A percentile compares a stretch with the other conserved stretches of the same genome.
phyloP scores from a whole-genome alignment of 2,888 invertebrate species.

The Drosophila colorata region DNA sequence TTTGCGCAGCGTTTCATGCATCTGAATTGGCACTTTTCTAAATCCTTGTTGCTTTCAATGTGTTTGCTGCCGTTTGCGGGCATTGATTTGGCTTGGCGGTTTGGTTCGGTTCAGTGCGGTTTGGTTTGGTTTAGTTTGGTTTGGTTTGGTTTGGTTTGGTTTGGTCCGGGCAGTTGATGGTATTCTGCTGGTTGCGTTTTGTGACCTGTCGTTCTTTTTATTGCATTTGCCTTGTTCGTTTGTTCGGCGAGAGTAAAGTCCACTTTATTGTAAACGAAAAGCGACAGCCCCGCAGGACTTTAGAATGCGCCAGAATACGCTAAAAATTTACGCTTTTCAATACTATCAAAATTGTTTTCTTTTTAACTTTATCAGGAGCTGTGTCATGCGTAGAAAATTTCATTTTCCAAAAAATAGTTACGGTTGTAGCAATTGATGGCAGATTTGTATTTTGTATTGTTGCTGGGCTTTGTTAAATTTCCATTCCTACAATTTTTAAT shows the following conservation, averaged over 20 bases:
- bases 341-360: background rate
- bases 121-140: constrained; percentile 30
- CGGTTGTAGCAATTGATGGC: too few relatives aligned
- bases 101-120: constrained; percentile 30
- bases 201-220: constrained; percentile 42
- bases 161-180: constrained; percentile 33
- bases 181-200: constrained; percentile 38
- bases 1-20: constrained; percentile 3
- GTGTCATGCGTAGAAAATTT: background rate
- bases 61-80: constrained; percentile 53
- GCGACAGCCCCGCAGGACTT: constrained; percentile 1
- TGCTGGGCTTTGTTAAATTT: too few relatives aligned
- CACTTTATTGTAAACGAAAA: constrained; percentile 58
- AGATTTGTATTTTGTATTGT: too few relatives aligned
- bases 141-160: constrained; percentile 10
- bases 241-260: constrained; percentile 40
- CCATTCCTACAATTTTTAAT: too few relatives aligned
- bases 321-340: background rate
- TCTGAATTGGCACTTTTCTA: background rate
- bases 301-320: background rate
- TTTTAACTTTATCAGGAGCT: constrained; percentile 5
- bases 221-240: constrained; percentile 38
- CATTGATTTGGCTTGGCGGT: constrained; percentile 68
- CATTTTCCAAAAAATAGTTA: constrained; percentile 1
- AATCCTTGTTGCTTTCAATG: constrained; percentile 26